phyloP scores from a whole-genome alignment of 2,888 invertebrate genomes.

The Coleophora deauratella region DNA sequence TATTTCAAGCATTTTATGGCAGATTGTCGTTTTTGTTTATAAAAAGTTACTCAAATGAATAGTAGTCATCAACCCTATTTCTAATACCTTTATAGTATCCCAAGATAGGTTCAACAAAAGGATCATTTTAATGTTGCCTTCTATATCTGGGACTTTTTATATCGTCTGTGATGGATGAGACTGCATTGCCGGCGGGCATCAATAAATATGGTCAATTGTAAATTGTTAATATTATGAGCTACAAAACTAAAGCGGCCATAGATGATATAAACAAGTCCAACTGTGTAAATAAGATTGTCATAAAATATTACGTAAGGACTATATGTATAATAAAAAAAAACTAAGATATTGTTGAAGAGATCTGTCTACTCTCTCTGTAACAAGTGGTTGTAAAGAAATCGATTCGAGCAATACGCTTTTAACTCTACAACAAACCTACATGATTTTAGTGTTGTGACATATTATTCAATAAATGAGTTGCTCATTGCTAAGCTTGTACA shows the following conservation, averaged over 20 bases:
- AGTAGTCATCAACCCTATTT: too few species aligned
- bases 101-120: too few species aligned
- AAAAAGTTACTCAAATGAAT: too few species aligned
- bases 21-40: too few species aligned
- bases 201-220: slow-evolving; percentile 8
- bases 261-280: slow-evolving; percentile 24
- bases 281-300: slow-evolving; percentile 31
- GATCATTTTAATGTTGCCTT: slow-evolving; percentile 24
- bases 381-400: slow-evolving; percentile 50
- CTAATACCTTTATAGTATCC: too few species aligned
- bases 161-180: slow-evolving; percentile 17
- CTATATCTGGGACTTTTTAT: slow-evolving; percentile 23
- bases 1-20: too few species aligned
- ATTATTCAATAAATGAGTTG: slow-evolving; percentile 10
- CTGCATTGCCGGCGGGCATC: too few species aligned
- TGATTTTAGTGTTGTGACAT: slow-evolving; percentile 6
- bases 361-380: slow-evolving; percentile 40
- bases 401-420: slow-evolving; percentile 45
- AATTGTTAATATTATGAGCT: background rate
- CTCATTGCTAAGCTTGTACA: slow-evolving; percentile 20
- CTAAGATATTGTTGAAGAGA: slow-evolving; percentile 43
- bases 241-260: slow-evolving; percentile 9
- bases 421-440: slow-evolving; percentile 10
- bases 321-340: slow-evolving; percentile 26
- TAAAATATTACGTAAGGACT: slow-evolving; percentile 22